Evolutionary conservation across 2,888 invertebrate genomes (phyloP).

Genomic region (Gymnosoma rotundatum): DNA sequence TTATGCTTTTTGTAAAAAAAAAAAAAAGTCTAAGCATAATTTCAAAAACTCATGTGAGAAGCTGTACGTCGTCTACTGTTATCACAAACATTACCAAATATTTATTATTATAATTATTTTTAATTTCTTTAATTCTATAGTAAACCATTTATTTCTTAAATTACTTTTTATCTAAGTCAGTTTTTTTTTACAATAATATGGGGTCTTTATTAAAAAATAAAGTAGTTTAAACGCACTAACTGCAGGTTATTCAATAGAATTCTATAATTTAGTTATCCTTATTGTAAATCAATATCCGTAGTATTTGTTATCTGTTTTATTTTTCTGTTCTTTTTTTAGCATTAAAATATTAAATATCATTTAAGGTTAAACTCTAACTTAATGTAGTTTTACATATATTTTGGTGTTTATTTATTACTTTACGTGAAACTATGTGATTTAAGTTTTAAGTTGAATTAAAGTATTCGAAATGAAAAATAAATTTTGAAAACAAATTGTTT

Average conservation of each 20-base stretch:
- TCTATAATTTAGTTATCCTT: conserved; percentile 14
- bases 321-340: not conserved
- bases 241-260: conserved; percentile 25
- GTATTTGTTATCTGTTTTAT: conserved; percentile 16
- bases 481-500: conserved; percentile 33
- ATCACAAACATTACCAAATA: conserved; percentile 69
- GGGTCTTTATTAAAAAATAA: not conserved
- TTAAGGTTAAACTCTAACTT: conserved; percentile 53
- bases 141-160: conserved; percentile 39
- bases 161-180: conserved; percentile 42
- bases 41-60: conserved; percentile 21
- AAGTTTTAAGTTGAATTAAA: conserved; percentile 71
- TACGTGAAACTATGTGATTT: conserved; percentile 72
- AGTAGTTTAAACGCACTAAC: conserved; percentile 39
- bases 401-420: conserved; percentile 67
- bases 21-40: not conserved
- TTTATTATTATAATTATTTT: conserved; percentile 37
- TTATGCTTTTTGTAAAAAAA: too few species aligned
- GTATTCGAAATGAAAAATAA: conserved; percentile 37
- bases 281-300: not conserved
- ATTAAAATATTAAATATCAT: conserved; percentile 44
- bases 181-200: conserved; percentile 2
- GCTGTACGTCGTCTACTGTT: conserved; percentile 47
- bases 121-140: conserved; percentile 23
- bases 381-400: conserved; percentile 51